A percentile compares a stretch with the other conserved stretches of the same genome.
Conservation (phyloP, 2,797 vertebrate species). For the Hypotaenidia okinawae region DNA sequence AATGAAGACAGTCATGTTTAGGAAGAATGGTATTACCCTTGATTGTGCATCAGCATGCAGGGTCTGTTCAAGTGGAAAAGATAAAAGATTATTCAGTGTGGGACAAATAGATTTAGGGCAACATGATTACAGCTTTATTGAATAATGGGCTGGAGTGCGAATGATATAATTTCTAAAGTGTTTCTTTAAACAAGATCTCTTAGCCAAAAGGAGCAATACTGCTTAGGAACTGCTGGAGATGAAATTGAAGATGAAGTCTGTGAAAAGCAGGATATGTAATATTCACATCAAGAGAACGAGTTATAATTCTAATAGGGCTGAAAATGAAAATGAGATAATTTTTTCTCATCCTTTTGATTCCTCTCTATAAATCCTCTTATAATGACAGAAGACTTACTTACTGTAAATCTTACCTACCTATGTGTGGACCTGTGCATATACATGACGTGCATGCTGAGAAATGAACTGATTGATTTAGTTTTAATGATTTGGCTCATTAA, state of each 20-base stretch:
- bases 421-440: neutral
- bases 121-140: conserved; percentile 15
- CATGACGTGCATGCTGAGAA: neutral
- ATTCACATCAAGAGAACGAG: neutral
- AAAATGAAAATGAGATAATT: neutral
- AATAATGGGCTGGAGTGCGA: conserved; percentile 27
- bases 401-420: no score
- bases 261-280: conserved; percentile 14
- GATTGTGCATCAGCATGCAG: neutral
- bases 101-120: conserved; percentile 41
- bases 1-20: neutral
- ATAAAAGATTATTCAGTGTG: neutral
- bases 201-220: neutral
- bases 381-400: neutral
- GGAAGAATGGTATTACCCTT: neutral
- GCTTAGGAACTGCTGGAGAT: conserved; percentile 12
- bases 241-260: neutral
- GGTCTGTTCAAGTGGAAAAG: conserved; percentile 6
- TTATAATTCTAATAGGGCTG: neutral
- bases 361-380: neutral
- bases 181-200: conserved; percentile 35
- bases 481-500: neutral
- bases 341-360: neutral
- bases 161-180: conserved; percentile 26
- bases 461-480: neutral